A percentile compares a stretch with the other conserved stretches of the same genome.
Evolutionary conservation across 2,113 vertebrate genomes (phyloP).

Genomic region (Acinonyx jubatus): DNA sequence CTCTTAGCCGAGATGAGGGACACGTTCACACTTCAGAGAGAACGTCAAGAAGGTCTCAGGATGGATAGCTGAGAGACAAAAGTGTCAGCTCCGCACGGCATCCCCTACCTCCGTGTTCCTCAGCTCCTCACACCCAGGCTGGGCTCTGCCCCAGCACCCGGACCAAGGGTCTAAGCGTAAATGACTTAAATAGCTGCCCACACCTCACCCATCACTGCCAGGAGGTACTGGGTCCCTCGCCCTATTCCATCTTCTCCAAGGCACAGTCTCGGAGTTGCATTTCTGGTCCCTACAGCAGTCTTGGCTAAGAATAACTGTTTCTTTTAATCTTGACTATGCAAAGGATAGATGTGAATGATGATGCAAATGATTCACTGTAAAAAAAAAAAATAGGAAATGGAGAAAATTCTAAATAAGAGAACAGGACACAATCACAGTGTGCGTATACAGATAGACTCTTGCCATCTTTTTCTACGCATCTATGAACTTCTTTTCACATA

Average conservation of each 20-base stretch:
- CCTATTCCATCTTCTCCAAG: not conserved
- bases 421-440: not conserved
- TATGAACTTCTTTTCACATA: not conserved
- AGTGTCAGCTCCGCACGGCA: not conserved
- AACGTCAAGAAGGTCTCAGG: not conserved
- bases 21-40: not conserved
- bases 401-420: not conserved
- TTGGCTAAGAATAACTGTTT: not conserved
- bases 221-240: not conserved
- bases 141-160: not conserved
- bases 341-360: conserved; percentile 12
- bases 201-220: not conserved
- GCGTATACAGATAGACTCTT: not conserved
- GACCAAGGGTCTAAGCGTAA: not conserved
- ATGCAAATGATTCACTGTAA: not conserved
- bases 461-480: not conserved
- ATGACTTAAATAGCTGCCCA: too few relatives aligned
- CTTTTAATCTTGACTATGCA: conserved; percentile 34
- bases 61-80: not conserved
- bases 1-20: not conserved
- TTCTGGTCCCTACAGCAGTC: not conserved
- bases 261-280: not conserved
- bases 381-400: not conserved
- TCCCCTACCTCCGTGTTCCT: not conserved
- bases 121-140: not conserved